Base-by-base conservation (phyloP, 2,888 invertebrate species). In the Colletes collaris region DNA sequence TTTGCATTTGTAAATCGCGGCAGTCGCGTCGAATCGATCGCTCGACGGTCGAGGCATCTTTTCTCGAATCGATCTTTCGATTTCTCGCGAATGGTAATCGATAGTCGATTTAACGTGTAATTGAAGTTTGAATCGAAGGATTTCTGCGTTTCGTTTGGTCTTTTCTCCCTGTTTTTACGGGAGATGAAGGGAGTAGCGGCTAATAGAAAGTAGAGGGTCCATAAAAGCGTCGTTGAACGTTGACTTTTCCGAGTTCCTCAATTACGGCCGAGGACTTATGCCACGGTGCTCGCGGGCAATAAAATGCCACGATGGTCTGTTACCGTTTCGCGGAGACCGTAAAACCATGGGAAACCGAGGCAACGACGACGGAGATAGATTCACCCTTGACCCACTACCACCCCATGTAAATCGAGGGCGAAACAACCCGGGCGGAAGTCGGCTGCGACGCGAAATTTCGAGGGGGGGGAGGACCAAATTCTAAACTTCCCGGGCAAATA, bases 381-480 rank as follows among this genome's bases (percentile, higher is more conserved):
- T 10, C 40, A 70, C 40, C 74, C 74, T 70, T 75, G 74, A 70
- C 71, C 71, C 55, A 44, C 11, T 50, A 55, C 5, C 5, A 19
- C n/a, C 13, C 11, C 10, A 35, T 19, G 50, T 44, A 40, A 70
- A 62, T 16, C 40, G 49, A 11, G 13, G 50, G 27, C 11, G 46
- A 16, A 27, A 2, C 4, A n/a, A 40, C 27, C 35, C 44, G 52
- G 4, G 52, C 13, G 46, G 27, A 55, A 60, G 11, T 46, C 19
- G 4, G 37, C 10, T 6, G 35, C n/a, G 8, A 5, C 69, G 40
- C n/a, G 62, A 44, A 56, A 70, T 75, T 70, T 62, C 11, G 50
- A 52, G 16, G 27, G 46, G 10, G 19, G 4, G 50, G n/a, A n/a
- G 44, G 10, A 4, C 5, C 35, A 27, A 27, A 27, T 27, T 49